These are phyloP conservation scores for Rhinolophus sinicus DNA, from an alignment of 2,113 vertebrate genomes.

Conservation along the genomic window DNA sequence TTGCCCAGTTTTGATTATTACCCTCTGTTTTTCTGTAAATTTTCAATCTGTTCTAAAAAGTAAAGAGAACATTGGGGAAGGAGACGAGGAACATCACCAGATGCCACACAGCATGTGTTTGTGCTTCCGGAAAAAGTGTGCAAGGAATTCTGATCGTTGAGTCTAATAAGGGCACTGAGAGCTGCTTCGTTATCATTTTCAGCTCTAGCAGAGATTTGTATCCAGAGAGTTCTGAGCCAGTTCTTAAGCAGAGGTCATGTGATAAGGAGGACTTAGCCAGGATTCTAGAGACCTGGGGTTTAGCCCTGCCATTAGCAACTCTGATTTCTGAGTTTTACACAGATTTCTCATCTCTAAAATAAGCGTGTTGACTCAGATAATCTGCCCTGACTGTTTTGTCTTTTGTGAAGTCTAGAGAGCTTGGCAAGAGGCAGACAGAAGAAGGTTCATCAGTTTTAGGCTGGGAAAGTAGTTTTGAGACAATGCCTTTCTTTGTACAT, in stretches of 20 bases:
- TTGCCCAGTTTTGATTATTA: not conserved
- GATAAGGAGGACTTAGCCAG: not conserved
- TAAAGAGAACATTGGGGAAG: not conserved
- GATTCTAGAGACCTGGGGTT: not conserved
- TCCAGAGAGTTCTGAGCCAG: not conserved
- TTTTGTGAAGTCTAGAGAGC: not conserved
- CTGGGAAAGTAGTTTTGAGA: not conserved
- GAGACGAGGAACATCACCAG: not conserved
- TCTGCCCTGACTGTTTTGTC: not conserved
- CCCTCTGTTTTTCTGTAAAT: not conserved
- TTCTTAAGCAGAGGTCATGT: not conserved
- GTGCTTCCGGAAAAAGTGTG: not conserved
- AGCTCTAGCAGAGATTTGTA: not conserved
- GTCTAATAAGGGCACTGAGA: not conserved
- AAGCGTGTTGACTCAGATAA: not conserved
- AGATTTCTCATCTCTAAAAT: constrained; percentile 4
- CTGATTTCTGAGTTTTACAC: not conserved
- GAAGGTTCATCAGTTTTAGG: not conserved
- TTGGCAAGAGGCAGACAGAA: not conserved
- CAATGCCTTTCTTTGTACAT: not conserved
- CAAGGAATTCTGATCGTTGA: not conserved
- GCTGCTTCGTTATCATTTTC: not conserved
- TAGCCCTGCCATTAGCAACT: not conserved
- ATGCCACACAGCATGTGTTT: not conserved
- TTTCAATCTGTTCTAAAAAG: not conserved